phyloP scores from a whole-genome alignment of 2,888 invertebrate species.

The Troides helena region DNA sequence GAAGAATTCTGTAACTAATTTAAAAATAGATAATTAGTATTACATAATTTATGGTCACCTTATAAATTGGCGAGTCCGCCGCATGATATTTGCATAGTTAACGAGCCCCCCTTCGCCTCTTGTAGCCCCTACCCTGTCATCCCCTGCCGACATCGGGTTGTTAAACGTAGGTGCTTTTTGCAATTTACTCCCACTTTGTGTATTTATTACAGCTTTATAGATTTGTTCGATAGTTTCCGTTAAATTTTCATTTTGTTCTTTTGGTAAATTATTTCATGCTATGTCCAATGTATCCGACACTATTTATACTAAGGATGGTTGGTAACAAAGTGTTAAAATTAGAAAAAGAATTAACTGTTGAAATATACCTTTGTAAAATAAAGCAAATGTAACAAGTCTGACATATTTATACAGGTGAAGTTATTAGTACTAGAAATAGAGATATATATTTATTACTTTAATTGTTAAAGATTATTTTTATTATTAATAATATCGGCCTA shows the following conservation, averaged over 20 bases:
- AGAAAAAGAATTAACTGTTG: too few relatives aligned
- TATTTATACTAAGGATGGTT: too few relatives aligned
- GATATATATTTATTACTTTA: too few relatives aligned
- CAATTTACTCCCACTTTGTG: conserved; percentile 22
- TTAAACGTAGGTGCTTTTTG: conserved; percentile 29
- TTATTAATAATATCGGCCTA: too few relatives aligned
- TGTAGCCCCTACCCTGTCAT: conserved; percentile 30
- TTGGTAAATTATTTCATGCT: too few relatives aligned
- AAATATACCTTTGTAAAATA: too few relatives aligned
- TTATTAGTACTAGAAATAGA: too few relatives aligned
- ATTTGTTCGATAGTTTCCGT: conserved; percentile 8
- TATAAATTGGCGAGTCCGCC: conserved; percentile 28
- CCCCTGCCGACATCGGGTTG: conserved; percentile 35
- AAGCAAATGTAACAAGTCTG: too few relatives aligned
- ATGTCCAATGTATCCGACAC: too few relatives aligned
- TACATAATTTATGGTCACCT: conserved; percentile 12
- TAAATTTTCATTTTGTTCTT: neutral
- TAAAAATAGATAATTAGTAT: neutral
- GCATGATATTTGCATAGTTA: conserved; percentile 66
- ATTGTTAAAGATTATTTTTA: too few relatives aligned
- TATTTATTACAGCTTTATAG: conserved; percentile 17
- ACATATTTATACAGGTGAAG: too few relatives aligned
- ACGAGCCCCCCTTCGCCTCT: conserved; percentile 49
- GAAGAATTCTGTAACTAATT: neutral
- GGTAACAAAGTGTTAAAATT: too few relatives aligned